Evolutionary conservation across 2,113 vertebrate species (phyloP), one percentile per base, ranked within the genome.

Genomic region (Labeo rohita): DNA sequence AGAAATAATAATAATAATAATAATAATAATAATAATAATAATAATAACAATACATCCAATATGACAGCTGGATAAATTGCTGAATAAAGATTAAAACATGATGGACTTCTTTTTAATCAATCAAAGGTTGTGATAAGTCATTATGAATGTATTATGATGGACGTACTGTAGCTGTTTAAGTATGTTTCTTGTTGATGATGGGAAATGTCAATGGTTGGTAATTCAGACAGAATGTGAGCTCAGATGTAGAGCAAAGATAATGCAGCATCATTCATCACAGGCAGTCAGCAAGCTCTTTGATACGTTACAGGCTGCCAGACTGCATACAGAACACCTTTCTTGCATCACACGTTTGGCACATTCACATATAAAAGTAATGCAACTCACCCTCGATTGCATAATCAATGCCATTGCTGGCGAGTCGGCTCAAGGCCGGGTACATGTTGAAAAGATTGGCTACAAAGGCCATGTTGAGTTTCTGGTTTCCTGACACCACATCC

Each of bases 371-470:
- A 59, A 61, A 18, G 34, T 61, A 65, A 34, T 3, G 21, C 11
- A n/a, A 16, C 93, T 92, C 86, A 99, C 98, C 96, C 95, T 97
- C 97, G 90, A 99, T 93, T 81, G 92, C 91, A 21, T 93, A 72
- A 87, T 98, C 96, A 0, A 96, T 94, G 91, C 93, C 91, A 59
- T 93, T 95, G 86, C 74, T 90, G 13, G 93, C 89, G 81, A 92
- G 91, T 83, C 90, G 96, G 86, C 95, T 92, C 84, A 99, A 90
- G 79, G 94, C 91, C 9, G 98, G 97, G 45, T 97, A 94, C 87
- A 94, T 96, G 92, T 99, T 99, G 94, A 96, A 99, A 65, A 99
- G 94, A 94, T 99, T 98, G 88, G 98, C 98, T 56, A 99, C 97
- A 65, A 98, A 99, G 86, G 97, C 98, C 91, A 96, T 89, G 94